A percentile compares a stretch with the other conserved stretches of the same genome.
Conservation (phyloP, 1,140 invertebrate species). For the Nymphalis io region DNA sequence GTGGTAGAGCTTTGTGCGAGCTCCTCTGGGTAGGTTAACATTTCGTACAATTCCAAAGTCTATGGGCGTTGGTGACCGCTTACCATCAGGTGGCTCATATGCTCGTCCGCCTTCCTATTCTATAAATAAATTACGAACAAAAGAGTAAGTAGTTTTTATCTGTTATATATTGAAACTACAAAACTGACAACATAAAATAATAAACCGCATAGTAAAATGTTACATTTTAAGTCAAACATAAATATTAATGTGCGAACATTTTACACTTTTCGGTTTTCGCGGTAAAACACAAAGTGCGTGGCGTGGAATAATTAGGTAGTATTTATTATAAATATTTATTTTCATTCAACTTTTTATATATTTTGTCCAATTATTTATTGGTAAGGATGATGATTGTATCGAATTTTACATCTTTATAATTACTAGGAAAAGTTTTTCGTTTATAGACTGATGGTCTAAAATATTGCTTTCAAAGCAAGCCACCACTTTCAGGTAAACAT, state of each 20-base stretch:
- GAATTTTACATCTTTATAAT: no score
- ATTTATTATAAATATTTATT: constrained; percentile 25
- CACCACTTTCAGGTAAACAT: no score
- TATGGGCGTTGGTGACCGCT: no score
- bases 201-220: constrained; percentile 35
- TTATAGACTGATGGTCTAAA: no score
- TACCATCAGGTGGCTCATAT: no score
- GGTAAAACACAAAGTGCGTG: constrained; percentile 34
- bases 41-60: no score
- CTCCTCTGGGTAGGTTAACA: neutral
- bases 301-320: constrained; percentile 34
- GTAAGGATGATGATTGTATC: neutral
- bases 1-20: no score
- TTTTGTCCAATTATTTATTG: neutral
- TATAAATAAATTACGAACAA: no score
- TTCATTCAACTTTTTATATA: neutral
- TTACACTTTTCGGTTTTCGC: constrained; percentile 34
- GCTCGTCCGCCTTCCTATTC: no score
- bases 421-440: no score
- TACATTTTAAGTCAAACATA: constrained; percentile 32
- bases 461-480: no score
- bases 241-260: constrained; percentile 35
- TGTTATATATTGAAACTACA: constrained; percentile 1
- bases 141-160: neutral
- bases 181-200: constrained; percentile 33